phyloP scores from a whole-genome alignment of 2,888 invertebrate species.

The Thelaira solivaga region DNA sequence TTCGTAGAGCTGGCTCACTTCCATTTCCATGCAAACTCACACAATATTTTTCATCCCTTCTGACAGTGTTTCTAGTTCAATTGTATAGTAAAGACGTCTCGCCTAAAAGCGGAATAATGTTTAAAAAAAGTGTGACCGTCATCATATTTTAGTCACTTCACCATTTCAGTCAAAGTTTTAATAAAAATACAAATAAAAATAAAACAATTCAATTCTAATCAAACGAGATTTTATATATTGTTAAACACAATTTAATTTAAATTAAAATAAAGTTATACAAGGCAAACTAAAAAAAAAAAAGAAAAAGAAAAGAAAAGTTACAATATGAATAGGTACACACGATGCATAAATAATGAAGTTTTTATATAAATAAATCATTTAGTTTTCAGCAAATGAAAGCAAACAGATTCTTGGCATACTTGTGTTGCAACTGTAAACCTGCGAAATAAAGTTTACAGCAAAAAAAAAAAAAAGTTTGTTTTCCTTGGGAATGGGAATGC shows the following conservation, averaged over 20 bases:
- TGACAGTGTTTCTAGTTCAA: slow-evolving; percentile 74
- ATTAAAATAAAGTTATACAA: neutral
- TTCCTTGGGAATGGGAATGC: slow-evolving; percentile 13
- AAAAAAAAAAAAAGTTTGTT: neutral
- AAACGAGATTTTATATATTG: no score
- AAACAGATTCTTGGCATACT: neutral
- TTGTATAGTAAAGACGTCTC: slow-evolving; percentile 73
- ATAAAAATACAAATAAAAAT: no score
- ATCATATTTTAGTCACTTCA: slow-evolving; percentile 16
- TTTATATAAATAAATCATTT: slow-evolving; percentile 4
- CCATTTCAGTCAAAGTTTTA: neutral
- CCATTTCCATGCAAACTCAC: slow-evolving; percentile 60
- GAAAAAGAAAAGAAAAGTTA: no score
- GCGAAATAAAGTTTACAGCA: neutral
- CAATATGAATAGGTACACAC: no score
- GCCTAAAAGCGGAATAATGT: slow-evolving; percentile 63
- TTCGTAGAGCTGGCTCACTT: slow-evolving; percentile 15
- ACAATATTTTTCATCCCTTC: slow-evolving; percentile 66
- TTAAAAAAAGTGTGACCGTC: slow-evolving; percentile 32
- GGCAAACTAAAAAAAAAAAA: neutral
- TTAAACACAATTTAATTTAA: neutral
- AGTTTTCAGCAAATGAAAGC: neutral
- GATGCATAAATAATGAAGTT: neutral
- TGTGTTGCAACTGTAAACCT: neutral
- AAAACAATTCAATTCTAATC: no score